phyloP scores from a whole-genome alignment of 2,888 invertebrate species.

The Ctenicera cuprea region DNA sequence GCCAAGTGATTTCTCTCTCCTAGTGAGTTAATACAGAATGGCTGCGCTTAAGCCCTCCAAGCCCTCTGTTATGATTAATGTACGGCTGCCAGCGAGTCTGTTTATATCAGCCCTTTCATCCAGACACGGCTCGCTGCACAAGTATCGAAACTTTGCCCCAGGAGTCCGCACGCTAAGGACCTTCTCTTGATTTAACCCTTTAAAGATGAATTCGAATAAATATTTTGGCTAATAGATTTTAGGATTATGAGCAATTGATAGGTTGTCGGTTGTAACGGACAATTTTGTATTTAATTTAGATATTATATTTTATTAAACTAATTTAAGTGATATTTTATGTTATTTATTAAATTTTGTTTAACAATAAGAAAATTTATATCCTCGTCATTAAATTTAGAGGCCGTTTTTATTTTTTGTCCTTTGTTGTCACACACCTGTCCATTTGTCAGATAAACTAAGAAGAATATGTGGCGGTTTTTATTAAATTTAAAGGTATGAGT shows the following conservation, averaged over 20 bases:
- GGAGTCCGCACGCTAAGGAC: constrained; percentile 58
- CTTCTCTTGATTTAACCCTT: constrained; percentile 24
- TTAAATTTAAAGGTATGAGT: no score
- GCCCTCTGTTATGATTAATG: constrained; percentile 70
- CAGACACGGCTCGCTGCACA: constrained; percentile 70
- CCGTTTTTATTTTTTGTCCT: no score
- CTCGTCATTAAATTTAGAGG: no score
- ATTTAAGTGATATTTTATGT: no score
- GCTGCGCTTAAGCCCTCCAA: constrained; percentile 67
- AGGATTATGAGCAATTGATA: not conserved
- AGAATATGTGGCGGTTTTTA: no score
- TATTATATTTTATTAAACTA: no score
- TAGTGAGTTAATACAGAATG: constrained; percentile 63
- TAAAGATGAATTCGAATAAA: constrained; percentile 33
- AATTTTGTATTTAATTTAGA: no score
- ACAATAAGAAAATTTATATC: no score
- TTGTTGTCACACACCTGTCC: no score
- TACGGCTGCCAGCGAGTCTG: constrained; percentile 67
- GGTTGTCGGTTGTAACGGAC: no score
- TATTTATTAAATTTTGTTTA: no score
- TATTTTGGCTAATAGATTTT: constrained; percentile 19
- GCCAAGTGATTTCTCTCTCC: constrained; percentile 60
- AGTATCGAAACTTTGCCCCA: constrained; percentile 72
- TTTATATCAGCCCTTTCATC: constrained; percentile 69
- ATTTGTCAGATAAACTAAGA: no score